Base-by-base conservation (phyloP, 2,888 invertebrate genomes). In the Chirona hameri region DNA sequence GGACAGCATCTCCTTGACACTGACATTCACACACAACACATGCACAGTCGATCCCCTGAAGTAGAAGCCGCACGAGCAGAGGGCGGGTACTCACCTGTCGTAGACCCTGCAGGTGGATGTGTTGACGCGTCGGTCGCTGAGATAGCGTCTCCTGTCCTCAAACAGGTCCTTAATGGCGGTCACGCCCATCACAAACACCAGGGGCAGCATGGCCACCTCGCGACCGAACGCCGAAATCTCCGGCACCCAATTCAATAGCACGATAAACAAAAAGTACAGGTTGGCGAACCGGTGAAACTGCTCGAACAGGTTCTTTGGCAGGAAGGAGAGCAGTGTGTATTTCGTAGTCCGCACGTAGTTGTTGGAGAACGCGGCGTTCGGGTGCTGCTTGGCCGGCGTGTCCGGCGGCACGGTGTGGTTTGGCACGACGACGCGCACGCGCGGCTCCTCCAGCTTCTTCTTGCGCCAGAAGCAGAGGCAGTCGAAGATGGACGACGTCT, bases 201-300 rank as follows among this genome's bases (percentile, higher is more conserved):
- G 96, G 4, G 98, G 97, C 86, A 97, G 91, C 94, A 97, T 96
- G 27, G 97, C 96, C 86, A 98, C 92, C 89, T 97, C 97, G 88
- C 97, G 97, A 84, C 96, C 97, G 89, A 98, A 97, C 7, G 97
- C 97, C 89, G 95, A 95, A 84, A 97, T 95, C 60, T 93, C 92
- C 5, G 97, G 97, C 87, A 98, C 93, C 97, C 97, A 98, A 90
- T 98, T 98, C 85, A 98, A 91, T 86, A 97, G 90, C 86, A 98
- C 97, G 88, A 99, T 97, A 88, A 97, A 95, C 87, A 98, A 94
- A 89, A 99, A 99, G 90, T 98, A 99, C 87, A 99, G 91, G 91
- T 99, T 99, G 85, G 98, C 98, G 87, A 97, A 95, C 84, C 98
- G 92, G 89, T 98, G 98, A 89, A 99, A 98, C 90, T 99, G 98